Base-by-base conservation (phyloP, 2,113 vertebrate species). In the Corythoichthys intestinalis region DNA sequence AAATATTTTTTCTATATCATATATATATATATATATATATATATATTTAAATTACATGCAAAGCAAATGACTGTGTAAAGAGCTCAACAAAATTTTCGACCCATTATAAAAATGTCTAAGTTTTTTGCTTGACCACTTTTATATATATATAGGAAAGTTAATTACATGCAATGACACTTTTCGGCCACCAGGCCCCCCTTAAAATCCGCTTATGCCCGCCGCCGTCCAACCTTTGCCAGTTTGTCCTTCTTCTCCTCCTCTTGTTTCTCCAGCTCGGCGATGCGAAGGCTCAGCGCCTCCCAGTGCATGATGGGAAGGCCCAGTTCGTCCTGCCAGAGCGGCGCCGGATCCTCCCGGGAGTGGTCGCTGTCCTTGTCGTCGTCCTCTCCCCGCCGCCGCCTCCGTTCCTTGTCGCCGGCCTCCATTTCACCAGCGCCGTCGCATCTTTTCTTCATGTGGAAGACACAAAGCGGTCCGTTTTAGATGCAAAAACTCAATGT, bases 231-330 rank as follows among this genome's bases (percentile, higher is more conserved):
- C 87, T 88, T 89, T 66, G 76, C 80, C 67, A 69, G 87, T 72
- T 88, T 91, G 58, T 86, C 88, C 63, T 86, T 89, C 44, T 78
- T 86, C 66, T 92, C 86, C 65, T 91, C 89, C 28, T 93, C 91
- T 58, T 92, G 90, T 73, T 90, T 93, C 77, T 93, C 92, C 44
- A 93, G 82, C 75, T 93, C 90, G 2, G 91, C 91, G 0, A 93
- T 93, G 38, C 90, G 90, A 58, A 91, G 75, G 61, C 87, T 91
- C 41, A 93, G 85, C 0, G 90, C 92, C 72, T 93, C 92, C 92
- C 92, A 93, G 79, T 93, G 90, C 92, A 93, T 93, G 79, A 93
- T 93, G 79, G 92, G 92, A 71, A 91, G 78, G 48, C 89, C 91
- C 7, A 91, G 71, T 20, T 88, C 87, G 76, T 93, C 90, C 69